phyloP scores from a whole-genome alignment of 2,113 vertebrate species.

The Amphilophus citrinellus region DNA sequence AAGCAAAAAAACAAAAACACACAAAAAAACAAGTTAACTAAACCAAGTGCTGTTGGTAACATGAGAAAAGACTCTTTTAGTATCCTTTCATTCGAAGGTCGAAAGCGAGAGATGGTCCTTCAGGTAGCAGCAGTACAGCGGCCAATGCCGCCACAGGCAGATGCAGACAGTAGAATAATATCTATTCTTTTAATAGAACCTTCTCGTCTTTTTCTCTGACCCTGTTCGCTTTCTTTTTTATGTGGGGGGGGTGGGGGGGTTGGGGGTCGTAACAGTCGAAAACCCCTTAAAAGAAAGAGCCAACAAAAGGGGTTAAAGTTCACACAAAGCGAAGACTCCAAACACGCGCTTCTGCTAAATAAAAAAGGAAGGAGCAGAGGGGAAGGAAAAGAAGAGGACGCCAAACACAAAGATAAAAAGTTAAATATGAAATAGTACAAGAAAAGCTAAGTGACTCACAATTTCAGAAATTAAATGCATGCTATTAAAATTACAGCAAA shows the following conservation, averaged over 20 bases:
- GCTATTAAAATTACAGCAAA: constrained; percentile 83
- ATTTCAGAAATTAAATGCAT: constrained; percentile 85
- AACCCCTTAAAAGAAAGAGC: constrained; percentile 57
- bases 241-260: not conserved
- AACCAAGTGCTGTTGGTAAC: constrained; percentile 71
- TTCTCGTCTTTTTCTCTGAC: constrained; percentile 81
- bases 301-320: constrained; percentile 59
- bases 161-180: constrained; percentile 71
- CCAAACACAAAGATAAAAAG: constrained; percentile 71
- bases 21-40: constrained; percentile 59
- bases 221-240: constrained; percentile 78
- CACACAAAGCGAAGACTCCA: constrained; percentile 63
- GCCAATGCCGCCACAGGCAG: constrained; percentile 14
- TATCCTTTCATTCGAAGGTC: constrained; percentile 50
- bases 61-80: constrained; percentile 73
- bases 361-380: constrained; percentile 77
- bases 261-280: constrained; percentile 33
- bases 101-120: constrained; percentile 33
- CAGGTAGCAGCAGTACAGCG: constrained; percentile 25
- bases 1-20: constrained; percentile 78
- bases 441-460: constrained; percentile 81
- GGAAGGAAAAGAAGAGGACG: constrained; percentile 79
- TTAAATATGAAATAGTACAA: constrained; percentile 75
- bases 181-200: constrained; percentile 82
- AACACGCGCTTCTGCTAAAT: constrained; percentile 66